Evolutionary conservation across 2,888 invertebrate species (phyloP).

Genomic region (Coremacera marginata): DNA sequence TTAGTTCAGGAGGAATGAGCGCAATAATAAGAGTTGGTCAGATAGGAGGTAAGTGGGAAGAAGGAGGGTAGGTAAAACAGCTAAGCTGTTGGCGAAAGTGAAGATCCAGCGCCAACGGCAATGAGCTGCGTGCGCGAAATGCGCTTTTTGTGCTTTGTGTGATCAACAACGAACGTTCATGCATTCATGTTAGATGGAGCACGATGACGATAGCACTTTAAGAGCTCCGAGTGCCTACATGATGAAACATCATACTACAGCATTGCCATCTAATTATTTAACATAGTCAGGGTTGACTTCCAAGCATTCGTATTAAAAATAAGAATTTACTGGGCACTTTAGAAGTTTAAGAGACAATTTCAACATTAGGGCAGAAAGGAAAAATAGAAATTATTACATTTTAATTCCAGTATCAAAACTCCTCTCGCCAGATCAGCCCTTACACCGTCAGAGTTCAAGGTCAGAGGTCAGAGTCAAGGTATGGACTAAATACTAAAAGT

Average conservation of each 20-base stretch:
- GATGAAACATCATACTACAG: neutral
- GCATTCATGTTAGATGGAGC: neutral
- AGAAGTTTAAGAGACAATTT: too few relatives aligned
- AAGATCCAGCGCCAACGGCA: constrained; percentile 55
- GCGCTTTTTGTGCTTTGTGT: constrained; percentile 8
- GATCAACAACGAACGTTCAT: neutral
- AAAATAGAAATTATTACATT: too few relatives aligned
- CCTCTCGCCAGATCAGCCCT: too few relatives aligned
- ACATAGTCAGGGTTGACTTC: too few relatives aligned
- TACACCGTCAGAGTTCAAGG: too few relatives aligned
- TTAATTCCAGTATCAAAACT: too few relatives aligned
- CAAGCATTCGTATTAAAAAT: too few relatives aligned
- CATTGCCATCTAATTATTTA: neutral
- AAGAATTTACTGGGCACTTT: too few relatives aligned
- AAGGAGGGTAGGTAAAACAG: neutral
- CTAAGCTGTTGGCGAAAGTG: constrained; percentile 58
- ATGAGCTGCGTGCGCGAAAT: constrained; percentile 24
- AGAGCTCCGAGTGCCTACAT: neutral
- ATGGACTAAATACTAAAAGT: too few relatives aligned
- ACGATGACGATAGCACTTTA: constrained; percentile 21
- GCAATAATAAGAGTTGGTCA: neutral
- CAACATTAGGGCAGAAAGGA: too few relatives aligned
- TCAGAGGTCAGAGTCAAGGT: too few relatives aligned
- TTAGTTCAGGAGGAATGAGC: constrained; percentile 13
- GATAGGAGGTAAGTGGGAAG: neutral